Percentiles rank a stretch among this genome's conserved stretches.
These are phyloP conservation scores for Mobula hypostoma DNA, from an alignment of 2,113 vertebrate species.

Conservation along the genomic window DNA sequence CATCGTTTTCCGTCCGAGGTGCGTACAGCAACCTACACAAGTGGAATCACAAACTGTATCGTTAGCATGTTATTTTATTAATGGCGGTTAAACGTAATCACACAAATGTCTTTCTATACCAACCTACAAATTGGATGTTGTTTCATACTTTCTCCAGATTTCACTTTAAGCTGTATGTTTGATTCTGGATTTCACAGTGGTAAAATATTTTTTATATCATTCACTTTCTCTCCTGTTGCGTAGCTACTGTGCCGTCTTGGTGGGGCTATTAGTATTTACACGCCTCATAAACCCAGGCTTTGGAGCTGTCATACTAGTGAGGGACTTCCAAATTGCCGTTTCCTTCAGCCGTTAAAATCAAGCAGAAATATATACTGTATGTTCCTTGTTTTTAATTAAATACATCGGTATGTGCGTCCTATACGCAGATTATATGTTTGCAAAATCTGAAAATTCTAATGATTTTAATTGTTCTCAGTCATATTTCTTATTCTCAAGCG, in stretches of 20 bases:
- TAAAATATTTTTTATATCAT: background rate
- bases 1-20: background rate
- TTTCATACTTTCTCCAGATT: background rate
- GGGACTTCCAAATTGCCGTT: constrained; percentile 16
- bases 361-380: background rate
- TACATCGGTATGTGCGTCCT: background rate
- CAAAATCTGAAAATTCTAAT: background rate
- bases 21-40: too few relatives aligned
- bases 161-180: background rate
- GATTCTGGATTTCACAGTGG: background rate
- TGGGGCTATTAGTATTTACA: constrained; percentile 4
- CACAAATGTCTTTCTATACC: background rate
- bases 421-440: background rate
- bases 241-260: background rate
- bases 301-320: background rate
- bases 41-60: background rate
- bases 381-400: background rate
- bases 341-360: constrained; percentile 9
- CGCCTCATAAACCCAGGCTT: constrained; percentile 4
- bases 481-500: background rate
- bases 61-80: background rate
- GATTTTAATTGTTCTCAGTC: background rate
- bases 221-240: background rate
- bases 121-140: background rate
- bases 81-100: background rate